A percentile compares a stretch with the other conserved stretches of the same genome.
phyloP scores from a whole-genome alignment of 2,113 vertebrate genomes.

The Indicator maculatus region DNA sequence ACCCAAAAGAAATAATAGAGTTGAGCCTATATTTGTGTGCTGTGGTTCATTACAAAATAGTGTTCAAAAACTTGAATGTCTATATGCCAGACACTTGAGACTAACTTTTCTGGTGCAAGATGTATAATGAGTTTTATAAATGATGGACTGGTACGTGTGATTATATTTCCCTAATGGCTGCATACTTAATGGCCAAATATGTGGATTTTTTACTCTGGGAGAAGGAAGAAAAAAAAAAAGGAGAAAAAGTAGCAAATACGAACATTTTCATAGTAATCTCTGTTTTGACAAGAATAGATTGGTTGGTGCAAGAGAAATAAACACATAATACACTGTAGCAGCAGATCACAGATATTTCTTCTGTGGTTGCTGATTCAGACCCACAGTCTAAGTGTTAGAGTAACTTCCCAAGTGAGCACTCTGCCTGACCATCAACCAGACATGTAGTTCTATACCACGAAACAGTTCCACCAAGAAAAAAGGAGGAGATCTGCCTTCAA shows the following conservation, averaged over 20 bases:
- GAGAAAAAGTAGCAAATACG: neutral
- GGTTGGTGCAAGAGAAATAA: neutral
- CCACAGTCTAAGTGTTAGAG: neutral
- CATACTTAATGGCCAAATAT: neutral
- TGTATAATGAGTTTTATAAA: neutral
- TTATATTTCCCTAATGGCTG: neutral
- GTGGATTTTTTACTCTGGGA: neutral
- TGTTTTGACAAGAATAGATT: neutral
- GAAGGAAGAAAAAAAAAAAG: neutral
- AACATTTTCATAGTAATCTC: neutral
- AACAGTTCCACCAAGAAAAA: neutral
- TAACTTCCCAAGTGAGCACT: neutral
- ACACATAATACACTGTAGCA: neutral
- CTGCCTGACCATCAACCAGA: neutral
- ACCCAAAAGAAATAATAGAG: neutral
- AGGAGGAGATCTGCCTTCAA: neutral
- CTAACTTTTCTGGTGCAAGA: neutral
- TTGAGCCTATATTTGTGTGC: neutral
- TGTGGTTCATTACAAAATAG: neutral
- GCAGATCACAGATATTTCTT: neutral
- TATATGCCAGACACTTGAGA: neutral
- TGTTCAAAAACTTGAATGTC: neutral
- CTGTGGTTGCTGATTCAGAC: neutral
- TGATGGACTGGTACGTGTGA: neutral
- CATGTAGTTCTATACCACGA: neutral